phyloP scores from a whole-genome alignment of 2,113 vertebrate genomes.

The Etheostoma cragini region DNA sequence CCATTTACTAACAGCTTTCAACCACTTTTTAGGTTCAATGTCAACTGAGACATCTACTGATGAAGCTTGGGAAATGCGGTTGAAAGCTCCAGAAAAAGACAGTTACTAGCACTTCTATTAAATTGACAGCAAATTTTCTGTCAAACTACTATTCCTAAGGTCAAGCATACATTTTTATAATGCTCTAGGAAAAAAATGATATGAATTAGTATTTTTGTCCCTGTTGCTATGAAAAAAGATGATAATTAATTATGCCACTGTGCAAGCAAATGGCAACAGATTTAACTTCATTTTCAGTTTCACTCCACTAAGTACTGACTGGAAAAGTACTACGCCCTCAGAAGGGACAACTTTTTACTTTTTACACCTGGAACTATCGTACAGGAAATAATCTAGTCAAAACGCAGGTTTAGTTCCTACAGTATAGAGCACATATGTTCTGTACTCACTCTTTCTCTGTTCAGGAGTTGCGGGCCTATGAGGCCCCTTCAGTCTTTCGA shows the following conservation, averaged over 20 bases:
- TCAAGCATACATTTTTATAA: not conserved
- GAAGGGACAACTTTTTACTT: not conserved
- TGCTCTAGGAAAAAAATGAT: not conserved
- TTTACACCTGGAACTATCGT: not conserved
- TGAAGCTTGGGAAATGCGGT: not conserved
- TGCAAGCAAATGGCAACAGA: not conserved
- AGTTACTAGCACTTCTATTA: not conserved
- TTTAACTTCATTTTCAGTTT: not conserved
- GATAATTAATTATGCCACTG: not conserved
- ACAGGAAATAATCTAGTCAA: not conserved
- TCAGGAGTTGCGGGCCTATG: slow-evolving; percentile 75
- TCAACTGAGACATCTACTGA: not conserved
- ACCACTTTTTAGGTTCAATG: not conserved
- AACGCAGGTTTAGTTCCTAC: not conserved
- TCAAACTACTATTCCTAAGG: not conserved
- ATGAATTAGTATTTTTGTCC: not conserved
- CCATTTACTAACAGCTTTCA: not conserved
- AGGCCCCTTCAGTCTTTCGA: slow-evolving; percentile 76
- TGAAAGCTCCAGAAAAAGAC: not conserved
- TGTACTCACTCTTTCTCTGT: slow-evolving; percentile 71
- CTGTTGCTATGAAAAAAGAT: not conserved
- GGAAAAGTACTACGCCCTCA: no score
- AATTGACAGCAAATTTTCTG: not conserved
- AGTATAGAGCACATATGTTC: no score
- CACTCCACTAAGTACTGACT: not conserved